These are phyloP conservation scores for Deilephila porcellus DNA, from an alignment of 2,888 invertebrate species.

Conservation along the genomic window DNA sequence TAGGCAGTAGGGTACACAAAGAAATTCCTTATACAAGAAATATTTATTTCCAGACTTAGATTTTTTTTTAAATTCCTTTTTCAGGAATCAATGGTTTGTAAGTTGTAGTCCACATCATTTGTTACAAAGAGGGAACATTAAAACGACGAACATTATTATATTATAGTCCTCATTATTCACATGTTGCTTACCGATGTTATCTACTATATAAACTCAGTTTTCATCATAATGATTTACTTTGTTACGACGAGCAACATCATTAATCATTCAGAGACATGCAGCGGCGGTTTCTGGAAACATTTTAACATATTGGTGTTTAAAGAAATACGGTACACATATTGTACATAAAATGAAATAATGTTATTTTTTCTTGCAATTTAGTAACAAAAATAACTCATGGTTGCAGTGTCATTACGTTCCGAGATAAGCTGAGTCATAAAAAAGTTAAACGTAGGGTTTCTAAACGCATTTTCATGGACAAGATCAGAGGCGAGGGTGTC, in stretches of 20 bases:
- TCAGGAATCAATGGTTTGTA: too few species aligned
- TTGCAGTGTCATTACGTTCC: constrained; percentile 43
- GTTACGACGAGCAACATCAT: neutral
- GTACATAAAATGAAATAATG: neutral
- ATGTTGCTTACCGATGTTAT: neutral
- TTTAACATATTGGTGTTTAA: neutral
- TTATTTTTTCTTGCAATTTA: neutral
- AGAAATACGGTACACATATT: neutral
- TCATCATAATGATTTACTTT: neutral
- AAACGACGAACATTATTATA: too few species aligned
- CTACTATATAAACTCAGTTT: neutral
- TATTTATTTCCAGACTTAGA: too few species aligned
- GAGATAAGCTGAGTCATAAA: constrained; percentile 66
- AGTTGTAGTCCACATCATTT: too few species aligned
- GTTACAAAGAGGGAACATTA: too few species aligned
- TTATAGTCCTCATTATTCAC: neutral
- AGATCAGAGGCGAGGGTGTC: constrained; percentile 63
- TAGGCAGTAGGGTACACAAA: too few species aligned
- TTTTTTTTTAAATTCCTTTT: too few species aligned
- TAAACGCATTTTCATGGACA: constrained; percentile 57
- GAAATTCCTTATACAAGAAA: too few species aligned
- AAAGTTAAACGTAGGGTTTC: constrained; percentile 68
- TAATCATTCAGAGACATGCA: neutral
- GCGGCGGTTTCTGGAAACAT: neutral
- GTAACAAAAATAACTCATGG: neutral